Base-by-base conservation (phyloP, 92 coral and sea anemone genomes). In the Parazoanthus swiftii region DNA sequence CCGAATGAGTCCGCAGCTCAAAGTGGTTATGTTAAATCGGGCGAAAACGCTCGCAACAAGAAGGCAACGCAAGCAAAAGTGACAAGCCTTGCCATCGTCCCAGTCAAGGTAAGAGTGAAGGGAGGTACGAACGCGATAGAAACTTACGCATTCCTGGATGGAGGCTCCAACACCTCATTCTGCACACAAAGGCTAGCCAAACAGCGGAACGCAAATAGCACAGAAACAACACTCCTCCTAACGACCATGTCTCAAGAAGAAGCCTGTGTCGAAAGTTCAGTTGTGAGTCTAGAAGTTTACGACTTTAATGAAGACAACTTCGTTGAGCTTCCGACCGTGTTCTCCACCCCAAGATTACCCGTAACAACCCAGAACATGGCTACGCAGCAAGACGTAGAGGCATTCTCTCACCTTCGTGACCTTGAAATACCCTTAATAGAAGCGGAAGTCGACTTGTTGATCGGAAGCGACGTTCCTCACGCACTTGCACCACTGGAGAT, bases 361-460 rank as follows among this genome's bases (percentile, higher is more conserved):
- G 70, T 63, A 63, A 63, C 70, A 63, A 63, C 70, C 14, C 70
- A 63, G 70, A 63, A 63, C 14, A 63, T 63, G 70, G 70, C 70
- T 9, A 63, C 70, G 70, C 70, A 9, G 70, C 4, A 63, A 63
- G 70, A 1, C 70, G 6, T 63, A 63, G 70, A 63, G 70, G 70
- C 4, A 63, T 63, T 63, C 70, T 63, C 70, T 63, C 70, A 63
- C 14, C 70, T 63, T 63, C 70, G 70, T 9, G 70, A 63, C 70
- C 4, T 63, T 9, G 6, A 63, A 63, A 63, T 6, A 38, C 48
- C 43, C 14, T 20, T 23, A 77, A 66, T 88, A 16, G 86, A 89
- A 38, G 91, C 88, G 21, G 91, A 89, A 1, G 83, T 82, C 26
- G 50, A n/a, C n/a, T n/a, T n/a, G n/a, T n/a, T 89, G 81, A 89